These are phyloP conservation scores for Petrophora chlorosata DNA, from an alignment of 2,888 invertebrate species.

Conservation along the genomic window DNA sequence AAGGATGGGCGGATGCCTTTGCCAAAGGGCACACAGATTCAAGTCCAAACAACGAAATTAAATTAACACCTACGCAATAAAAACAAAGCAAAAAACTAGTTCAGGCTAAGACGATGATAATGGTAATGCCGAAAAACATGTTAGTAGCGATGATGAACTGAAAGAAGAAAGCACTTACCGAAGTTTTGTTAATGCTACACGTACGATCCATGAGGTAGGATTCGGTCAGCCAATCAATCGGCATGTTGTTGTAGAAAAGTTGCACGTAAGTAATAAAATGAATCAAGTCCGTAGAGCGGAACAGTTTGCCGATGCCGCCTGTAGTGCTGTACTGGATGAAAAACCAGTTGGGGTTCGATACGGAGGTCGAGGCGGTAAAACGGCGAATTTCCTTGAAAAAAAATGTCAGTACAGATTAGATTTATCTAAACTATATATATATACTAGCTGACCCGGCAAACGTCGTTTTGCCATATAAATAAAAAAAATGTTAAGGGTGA, in stretches of 20 bases:
- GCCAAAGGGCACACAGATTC: no score
- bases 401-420: not conserved
- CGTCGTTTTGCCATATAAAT: no score
- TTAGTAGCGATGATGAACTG: no score
- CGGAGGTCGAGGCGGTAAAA: constrained; percentile 47
- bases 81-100: no score
- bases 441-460: no score
- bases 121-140: no score
- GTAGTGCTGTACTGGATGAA: constrained; percentile 96
- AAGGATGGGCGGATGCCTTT: no score
- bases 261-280: constrained; percentile 96
- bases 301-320: constrained; percentile 98
- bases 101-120: no score
- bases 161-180: constrained; percentile 87
- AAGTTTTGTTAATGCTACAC: constrained; percentile 91
- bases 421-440: no score
- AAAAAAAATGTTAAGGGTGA: no score
- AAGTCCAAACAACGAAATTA: no score
- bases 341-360: constrained; percentile 90
- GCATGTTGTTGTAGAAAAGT: constrained; percentile 97
- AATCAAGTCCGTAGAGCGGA: constrained; percentile 93
- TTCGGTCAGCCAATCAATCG: constrained; percentile 98
- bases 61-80: no score
- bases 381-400: constrained; percentile 60
- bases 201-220: constrained; percentile 94